These are phyloP conservation scores for Laterallus jamaicensis DNA, from an alignment of 2,113 vertebrate species.

Conservation along the genomic window DNA sequence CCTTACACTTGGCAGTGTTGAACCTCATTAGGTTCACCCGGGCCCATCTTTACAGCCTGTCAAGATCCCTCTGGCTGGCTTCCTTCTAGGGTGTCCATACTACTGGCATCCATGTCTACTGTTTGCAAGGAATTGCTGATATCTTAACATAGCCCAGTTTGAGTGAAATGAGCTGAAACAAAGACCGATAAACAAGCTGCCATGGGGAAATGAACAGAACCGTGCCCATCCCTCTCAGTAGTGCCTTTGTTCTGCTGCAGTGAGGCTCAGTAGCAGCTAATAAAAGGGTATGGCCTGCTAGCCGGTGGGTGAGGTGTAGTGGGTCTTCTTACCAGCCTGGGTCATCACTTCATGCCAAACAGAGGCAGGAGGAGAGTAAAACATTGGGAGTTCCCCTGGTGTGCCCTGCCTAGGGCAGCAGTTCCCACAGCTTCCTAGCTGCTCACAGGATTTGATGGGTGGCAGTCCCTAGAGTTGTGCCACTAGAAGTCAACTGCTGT, in stretches of 20 bases:
- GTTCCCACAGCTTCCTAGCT: not conserved
- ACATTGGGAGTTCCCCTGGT: not conserved
- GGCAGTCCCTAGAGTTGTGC: not conserved
- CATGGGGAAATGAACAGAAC: not conserved
- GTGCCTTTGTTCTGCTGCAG: not conserved
- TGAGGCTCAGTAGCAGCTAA: not conserved
- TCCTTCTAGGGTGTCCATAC: too few relatives aligned
- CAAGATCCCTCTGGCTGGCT: too few relatives aligned
- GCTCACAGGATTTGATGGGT: not conserved
- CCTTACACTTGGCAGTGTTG: too few relatives aligned
- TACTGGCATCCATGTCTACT: too few relatives aligned
- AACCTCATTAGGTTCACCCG: too few relatives aligned
- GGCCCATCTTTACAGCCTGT: too few relatives aligned
- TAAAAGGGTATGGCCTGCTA: not conserved
- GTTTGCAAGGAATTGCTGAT: not conserved
- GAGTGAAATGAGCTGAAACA: not conserved
- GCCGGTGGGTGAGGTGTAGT: not conserved
- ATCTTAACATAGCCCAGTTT: fast-evolving
- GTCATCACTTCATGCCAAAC: fast-evolving
- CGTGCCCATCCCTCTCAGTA: not conserved
- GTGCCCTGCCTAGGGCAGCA: not conserved
- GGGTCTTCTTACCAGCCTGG: fast-evolving
- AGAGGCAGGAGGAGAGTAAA: not conserved
- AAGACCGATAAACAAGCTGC: not conserved
- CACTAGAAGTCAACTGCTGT: not conserved